Evolutionary conservation across 2,888 invertebrate species (phyloP).

Genomic region (Nysson spinosus): DNA sequence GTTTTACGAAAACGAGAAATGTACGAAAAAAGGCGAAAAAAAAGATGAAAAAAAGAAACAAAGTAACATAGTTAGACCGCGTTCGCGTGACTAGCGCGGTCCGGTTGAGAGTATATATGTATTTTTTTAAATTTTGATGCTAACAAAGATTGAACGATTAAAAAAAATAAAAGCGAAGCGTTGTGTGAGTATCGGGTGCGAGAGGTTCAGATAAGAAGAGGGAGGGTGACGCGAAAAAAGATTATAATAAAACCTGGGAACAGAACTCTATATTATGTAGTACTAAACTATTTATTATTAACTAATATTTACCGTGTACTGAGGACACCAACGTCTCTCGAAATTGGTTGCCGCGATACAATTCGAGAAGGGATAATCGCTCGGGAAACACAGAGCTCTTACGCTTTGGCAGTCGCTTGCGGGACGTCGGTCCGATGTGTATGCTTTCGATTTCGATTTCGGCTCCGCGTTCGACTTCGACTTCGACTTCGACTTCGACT

Average conservation of each 20-base stretch:
- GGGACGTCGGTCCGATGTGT: no score
- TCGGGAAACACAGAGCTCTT: conserved; percentile 1
- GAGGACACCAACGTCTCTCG: not conserved
- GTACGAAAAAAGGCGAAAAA: conserved; percentile 15
- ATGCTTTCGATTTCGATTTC: not conserved
- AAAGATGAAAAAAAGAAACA: conserved; percentile 25
- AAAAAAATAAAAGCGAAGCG: conserved; percentile 8
- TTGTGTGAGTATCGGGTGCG: conserved; percentile 38
- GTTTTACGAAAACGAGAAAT: conserved; percentile 51
- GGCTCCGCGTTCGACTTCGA: not conserved
- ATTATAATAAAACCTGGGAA: conserved; percentile 65
- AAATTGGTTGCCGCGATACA: no score
- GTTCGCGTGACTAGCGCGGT: conserved; percentile 54
- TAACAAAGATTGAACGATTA: conserved; percentile 62
- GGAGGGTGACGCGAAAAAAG: conserved; percentile 56
- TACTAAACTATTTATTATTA: conserved; percentile 59
- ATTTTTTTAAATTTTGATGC: conserved; percentile 77
- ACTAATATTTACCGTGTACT: not conserved
- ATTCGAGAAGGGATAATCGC: no score
- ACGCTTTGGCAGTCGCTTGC: conserved; percentile 12
- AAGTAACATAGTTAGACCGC: conserved; percentile 68
- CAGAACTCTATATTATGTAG: conserved; percentile 63
- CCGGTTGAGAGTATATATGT: conserved; percentile 75
- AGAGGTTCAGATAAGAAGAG: conserved; percentile 27
- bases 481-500: no score